Base-by-base conservation (phyloP, 2,113 vertebrate species). In the Oriolus oriolus region DNA sequence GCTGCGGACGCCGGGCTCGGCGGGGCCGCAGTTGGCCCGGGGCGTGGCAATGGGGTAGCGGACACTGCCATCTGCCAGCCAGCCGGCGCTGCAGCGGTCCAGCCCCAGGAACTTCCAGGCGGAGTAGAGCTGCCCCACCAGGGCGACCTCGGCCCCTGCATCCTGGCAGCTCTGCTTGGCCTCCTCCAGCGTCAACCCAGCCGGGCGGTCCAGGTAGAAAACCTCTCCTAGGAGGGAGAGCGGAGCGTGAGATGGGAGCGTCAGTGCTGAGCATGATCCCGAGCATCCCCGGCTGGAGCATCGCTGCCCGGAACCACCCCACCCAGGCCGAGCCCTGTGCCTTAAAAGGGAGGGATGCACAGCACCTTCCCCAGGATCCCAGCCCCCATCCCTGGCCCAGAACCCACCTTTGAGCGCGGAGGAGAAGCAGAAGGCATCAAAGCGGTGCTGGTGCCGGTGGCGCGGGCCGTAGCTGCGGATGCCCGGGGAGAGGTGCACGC, bases 351-450 rank as follows among this genome's bases (percentile, higher is more conserved):
- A n/a, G 31, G 35, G 53, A 41, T 30, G 9, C 50, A 41, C 37
- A 22, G 53, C 44, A 21, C 12, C 50, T 49, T 61, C 28, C 33
- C 49, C 37, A 49, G 41, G 30, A 56, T 5, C n/a, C 39, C 65
- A 56, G 24, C 8, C 11, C 33, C 18, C n/a, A 5, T 4, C 9
- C 33, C 18, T 2, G 26, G 52, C 50, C 11, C 75, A 19, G 35
- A 57, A 93, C 97, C 96, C 94, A 99, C 99, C 99, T 97, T 84
- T 98, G 79, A 98, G 89, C 0, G 97, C 97, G 0, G 98, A 97
- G 2, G 98, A 97, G 80, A 99, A 99, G 97, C 99, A 99, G 98
- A 99, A 99, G 31, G 98, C 99, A 3, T 99, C 99, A 6, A 98
- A 99, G 66, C 30, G 98, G 92, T 98, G 97, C 39, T 98, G 95